Base-by-base conservation (phyloP, 2,797 vertebrate genomes). In the Chiroxiphia lanceolata region DNA sequence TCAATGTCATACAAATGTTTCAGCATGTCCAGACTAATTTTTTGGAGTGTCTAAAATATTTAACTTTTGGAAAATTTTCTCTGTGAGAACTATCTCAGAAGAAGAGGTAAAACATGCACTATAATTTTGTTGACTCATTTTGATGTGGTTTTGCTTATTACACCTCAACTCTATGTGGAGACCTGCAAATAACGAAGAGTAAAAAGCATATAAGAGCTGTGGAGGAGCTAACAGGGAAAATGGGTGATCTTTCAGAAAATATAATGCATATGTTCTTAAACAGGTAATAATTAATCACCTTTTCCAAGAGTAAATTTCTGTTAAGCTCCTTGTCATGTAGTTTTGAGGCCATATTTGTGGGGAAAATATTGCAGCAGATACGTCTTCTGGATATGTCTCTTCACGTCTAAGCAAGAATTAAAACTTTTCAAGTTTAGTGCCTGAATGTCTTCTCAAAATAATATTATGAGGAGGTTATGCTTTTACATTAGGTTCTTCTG, bases 391-490 rank as follows among this genome's bases (percentile, higher is more conserved):
- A 29, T 68, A 33, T 17, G 4, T 36, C 25, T 63, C n/a, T 72
- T 76, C 34, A 34, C 3, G 11, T 13, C 15, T 61, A 54, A 86
- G 18, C 10, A 78, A 85, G 54, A 81, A 91, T 22, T 45, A 23
- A 4, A 70, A 3, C 7, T 50, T 48, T 64, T 38, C 6, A 44
- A 51, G 7, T 34, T 67, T 17, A 54, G 31, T 13, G 6, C 38
- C n/a, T 45, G 33, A 83, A 33, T 29, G 10, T 56, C 67, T 82
- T 71, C 61, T 68, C 33, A 68, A 50, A 71, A 65, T 48, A 29
- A 14, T 51, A 53, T 11, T 53, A 12, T 4, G 27, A 57, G 23
- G 13, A 56, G 1, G 0, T 27, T 74, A 44, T 3, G 1, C 6
- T 56, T n/a, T 53, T 64, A 74, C 13, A 64, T 74, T 33, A 88